Percentiles rank a stretch among this genome's conserved stretches.
These are phyloP conservation scores for Apodemia duryi DNA, from an alignment of 2,888 invertebrate species.

Conservation along the genomic window DNA sequence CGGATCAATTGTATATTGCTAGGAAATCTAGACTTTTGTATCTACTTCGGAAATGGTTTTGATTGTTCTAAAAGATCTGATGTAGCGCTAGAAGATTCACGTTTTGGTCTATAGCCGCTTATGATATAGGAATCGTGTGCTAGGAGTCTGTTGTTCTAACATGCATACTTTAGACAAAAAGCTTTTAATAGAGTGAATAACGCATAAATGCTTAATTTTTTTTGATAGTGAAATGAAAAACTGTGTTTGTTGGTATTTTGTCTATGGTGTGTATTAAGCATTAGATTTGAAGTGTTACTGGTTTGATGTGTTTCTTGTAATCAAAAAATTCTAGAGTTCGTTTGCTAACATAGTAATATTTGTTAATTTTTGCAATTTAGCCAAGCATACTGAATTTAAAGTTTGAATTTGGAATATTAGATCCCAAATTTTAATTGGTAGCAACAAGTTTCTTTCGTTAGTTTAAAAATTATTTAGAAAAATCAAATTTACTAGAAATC, in stretches of 20 bases:
- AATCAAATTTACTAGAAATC: slow-evolving; percentile 16
- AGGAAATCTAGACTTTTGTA: slow-evolving; percentile 47
- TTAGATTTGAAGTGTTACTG: slow-evolving; percentile 28
- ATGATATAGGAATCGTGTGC: slow-evolving; percentile 38
- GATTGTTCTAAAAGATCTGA: slow-evolving; percentile 30
- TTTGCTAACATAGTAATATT: slow-evolving; percentile 22
- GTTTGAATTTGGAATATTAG: slow-evolving; percentile 22
- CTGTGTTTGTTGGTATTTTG: slow-evolving; percentile 14
- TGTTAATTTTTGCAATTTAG: slow-evolving; percentile 26
- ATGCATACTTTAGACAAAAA: slow-evolving; percentile 19
- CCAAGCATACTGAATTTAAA: slow-evolving; percentile 18
- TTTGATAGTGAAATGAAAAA: slow-evolving; percentile 12
- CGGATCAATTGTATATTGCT: slow-evolving; percentile 57
- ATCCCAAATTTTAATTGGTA: slow-evolving; percentile 21
- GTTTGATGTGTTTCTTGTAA: slow-evolving; percentile 26
- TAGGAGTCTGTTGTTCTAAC: slow-evolving; percentile 34
- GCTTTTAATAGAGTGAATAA: slow-evolving; percentile 10
- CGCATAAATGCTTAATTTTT: slow-evolving; percentile 13
- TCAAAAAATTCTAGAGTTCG: slow-evolving; percentile 24
- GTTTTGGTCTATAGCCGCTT: slow-evolving; percentile 33
- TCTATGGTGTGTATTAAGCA: slow-evolving; percentile 26
- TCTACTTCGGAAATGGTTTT: slow-evolving; percentile 33
- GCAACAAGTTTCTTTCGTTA: slow-evolving; percentile 20
- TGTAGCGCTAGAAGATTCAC: slow-evolving; percentile 36
- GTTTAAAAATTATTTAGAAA: slow-evolving; percentile 19